Evolutionary conservation across 1,140 invertebrate species (phyloP), one percentile per base, ranked within the genome.

Genomic region (Cyphomyrmex costatus): DNA sequence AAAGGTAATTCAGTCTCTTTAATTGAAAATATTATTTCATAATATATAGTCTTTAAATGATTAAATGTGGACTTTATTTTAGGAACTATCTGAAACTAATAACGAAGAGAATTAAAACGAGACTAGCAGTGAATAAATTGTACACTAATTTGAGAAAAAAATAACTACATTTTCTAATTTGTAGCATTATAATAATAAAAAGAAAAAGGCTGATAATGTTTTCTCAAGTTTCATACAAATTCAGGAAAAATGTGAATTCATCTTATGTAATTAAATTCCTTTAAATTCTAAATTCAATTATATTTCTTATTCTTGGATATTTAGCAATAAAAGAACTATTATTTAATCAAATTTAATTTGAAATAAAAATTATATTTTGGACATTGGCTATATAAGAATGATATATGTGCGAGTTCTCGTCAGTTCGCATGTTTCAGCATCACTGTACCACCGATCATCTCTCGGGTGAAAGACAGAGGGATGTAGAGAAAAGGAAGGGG

Each of bases 391-490:
- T 51, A 33, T 51, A 51, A 68, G 16, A 68, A 66, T 53, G 27
- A 68, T 53, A 68, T 53, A 12, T 30, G n/a, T 33, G 60, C 14
- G 27, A 51, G 36, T 36, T 68, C 21, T 14, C 14, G 30, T 24
- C 61, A 68, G 27, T 68, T 68, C 61, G 33, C 19, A 46, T 73
- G 49, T 60, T 82, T 56, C 24, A 56, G n/a, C n/a, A 88, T 79
- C 73, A 61, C 66, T 60, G 27, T 51, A 53, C 3, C 74, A 76
- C 24, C 58, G 53, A 65, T 61, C 71, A 78, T 65, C 68, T 61
- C 66, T 30, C 19, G 87, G 14, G 73, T 70, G 82, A 88, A 61
- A 46, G 71, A 86, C 66, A 60, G 77, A 79, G 42, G 4, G 63
- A 36, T 16, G 46, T n/a, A 27, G 21, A 19, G 16, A 70, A 30